These are phyloP conservation scores for Trachurus trachurus DNA, from an alignment of 2,797 vertebrate species.

Conservation along the genomic window DNA sequence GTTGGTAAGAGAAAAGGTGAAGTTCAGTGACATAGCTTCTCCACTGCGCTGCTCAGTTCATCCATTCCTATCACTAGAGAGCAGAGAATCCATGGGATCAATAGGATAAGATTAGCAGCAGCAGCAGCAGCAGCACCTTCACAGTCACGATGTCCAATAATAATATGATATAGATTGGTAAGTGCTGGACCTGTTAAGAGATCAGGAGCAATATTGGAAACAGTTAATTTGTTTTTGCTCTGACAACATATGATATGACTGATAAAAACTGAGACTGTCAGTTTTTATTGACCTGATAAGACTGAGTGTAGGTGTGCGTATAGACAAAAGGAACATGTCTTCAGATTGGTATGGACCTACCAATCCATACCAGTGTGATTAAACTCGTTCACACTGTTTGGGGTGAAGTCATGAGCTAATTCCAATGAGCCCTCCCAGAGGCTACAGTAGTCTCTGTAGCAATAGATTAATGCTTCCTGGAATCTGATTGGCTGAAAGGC, in stretches of 20 bases:
- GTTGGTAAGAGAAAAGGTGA: neutral
- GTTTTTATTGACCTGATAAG: constrained; percentile 13
- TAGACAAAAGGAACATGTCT: neutral
- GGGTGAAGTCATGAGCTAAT: too few relatives aligned
- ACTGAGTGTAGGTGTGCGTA: too few relatives aligned
- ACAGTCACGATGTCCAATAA: neutral
- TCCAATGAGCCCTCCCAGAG: too few relatives aligned
- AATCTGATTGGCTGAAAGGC: too few relatives aligned
- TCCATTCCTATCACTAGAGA: neutral
- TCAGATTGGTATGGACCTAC: neutral
- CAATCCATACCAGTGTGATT: too few relatives aligned
- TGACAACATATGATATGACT: constrained; percentile 12
- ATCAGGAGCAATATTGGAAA: constrained; percentile 12
- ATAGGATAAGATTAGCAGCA: neutral
- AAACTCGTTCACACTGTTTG: too few relatives aligned
- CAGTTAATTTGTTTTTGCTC: neutral
- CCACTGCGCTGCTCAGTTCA: neutral
- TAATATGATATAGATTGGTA: neutral
- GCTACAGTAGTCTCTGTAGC: too few relatives aligned
- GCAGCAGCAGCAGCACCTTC: constrained; percentile 2
- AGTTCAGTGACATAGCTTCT: neutral
- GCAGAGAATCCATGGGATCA: constrained; percentile 8
- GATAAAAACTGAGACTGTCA: constrained; percentile 15
- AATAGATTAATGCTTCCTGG: too few relatives aligned
- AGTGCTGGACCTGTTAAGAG: neutral